Evolutionary conservation across 2,113 vertebrate genomes (phyloP).

Genomic region (Alligator mississippiensis): DNA sequence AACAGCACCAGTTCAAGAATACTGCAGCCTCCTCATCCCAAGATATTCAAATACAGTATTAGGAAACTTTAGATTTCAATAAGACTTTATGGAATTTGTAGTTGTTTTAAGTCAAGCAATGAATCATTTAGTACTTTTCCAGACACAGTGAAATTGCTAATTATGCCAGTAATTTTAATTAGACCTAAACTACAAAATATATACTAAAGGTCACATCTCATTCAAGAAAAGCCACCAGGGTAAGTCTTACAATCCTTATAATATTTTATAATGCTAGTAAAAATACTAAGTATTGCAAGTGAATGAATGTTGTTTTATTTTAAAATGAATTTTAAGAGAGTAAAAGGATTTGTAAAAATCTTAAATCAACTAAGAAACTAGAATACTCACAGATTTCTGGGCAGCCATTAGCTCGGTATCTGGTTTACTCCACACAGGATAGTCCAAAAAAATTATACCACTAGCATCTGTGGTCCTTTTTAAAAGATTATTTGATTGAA

Average conservation of each 20-base stretch:
- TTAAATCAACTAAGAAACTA: slow-evolving; percentile 50
- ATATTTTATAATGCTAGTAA: neutral
- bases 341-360: neutral
- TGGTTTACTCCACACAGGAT: slow-evolving; percentile 81
- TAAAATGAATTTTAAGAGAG: neutral
- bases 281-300: neutral
- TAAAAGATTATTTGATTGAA: slow-evolving; percentile 66
- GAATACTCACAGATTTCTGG: slow-evolving; percentile 90
- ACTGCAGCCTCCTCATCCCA: neutral
- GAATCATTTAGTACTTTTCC: neutral
- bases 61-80: neutral
- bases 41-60: neutral
- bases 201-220: neutral
- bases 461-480: slow-evolving; percentile 73
- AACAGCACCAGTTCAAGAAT: neutral
- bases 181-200: neutral
- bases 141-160: neutral
- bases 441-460: slow-evolving; percentile 75
- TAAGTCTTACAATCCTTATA: neutral
- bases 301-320: neutral
- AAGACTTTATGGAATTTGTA: neutral
- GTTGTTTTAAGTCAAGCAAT: neutral
- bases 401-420: slow-evolving; percentile 80
- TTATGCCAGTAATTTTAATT: neutral
- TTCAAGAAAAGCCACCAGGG: neutral